Evolutionary conservation across 2,888 invertebrate species (phyloP).

Genomic region (Exephanes ischioxanthus): DNA sequence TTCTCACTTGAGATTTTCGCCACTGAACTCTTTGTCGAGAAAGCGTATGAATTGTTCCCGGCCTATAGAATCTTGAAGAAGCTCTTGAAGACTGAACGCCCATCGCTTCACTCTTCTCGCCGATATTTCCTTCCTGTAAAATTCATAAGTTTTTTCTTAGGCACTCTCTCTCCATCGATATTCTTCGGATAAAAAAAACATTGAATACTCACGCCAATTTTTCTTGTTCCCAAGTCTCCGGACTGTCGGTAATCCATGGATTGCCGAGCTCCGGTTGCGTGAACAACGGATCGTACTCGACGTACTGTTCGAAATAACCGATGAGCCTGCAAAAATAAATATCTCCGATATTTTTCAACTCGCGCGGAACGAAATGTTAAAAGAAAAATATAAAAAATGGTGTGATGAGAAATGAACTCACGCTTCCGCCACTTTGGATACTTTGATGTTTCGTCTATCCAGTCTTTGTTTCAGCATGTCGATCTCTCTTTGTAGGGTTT

Average conservation of each 20-base stretch:
- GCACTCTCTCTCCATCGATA: conserved; percentile 3
- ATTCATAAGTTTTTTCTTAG: not conserved
- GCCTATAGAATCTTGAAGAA: conserved; percentile 97
- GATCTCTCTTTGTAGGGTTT: conserved; percentile 90
- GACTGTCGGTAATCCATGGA: conserved; percentile 98
- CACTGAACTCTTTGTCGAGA: conserved; percentile 99
- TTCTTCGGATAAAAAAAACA: conserved; percentile 13
- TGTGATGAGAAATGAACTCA: conserved; percentile 86
- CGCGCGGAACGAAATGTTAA: conserved; percentile 37
- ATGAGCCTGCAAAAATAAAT: conserved; percentile 88
- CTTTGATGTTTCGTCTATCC: conserved; percentile 94
- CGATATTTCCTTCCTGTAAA: conserved; percentile 94
- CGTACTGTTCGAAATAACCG: conserved; percentile 97
- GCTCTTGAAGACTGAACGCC: conserved; percentile 98
- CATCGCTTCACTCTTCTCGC: conserved; percentile 97
- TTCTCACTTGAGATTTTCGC: conserved; percentile 97
- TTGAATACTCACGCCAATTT: conserved; percentile 90
- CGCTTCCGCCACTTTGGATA: conserved; percentile 98
- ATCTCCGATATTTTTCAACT: conserved; percentile 56
- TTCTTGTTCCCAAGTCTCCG: conserved; percentile 99
- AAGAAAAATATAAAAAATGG: conserved; percentile 42
- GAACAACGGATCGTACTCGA: conserved; percentile 98
- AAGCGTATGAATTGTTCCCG: conserved; percentile 98
- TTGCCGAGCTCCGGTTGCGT: conserved; percentile 97
- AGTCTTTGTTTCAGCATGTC: conserved; percentile 91